phyloP scores from a whole-genome alignment of 2,888 invertebrate species.

The Pachliopta kotzebuea region DNA sequence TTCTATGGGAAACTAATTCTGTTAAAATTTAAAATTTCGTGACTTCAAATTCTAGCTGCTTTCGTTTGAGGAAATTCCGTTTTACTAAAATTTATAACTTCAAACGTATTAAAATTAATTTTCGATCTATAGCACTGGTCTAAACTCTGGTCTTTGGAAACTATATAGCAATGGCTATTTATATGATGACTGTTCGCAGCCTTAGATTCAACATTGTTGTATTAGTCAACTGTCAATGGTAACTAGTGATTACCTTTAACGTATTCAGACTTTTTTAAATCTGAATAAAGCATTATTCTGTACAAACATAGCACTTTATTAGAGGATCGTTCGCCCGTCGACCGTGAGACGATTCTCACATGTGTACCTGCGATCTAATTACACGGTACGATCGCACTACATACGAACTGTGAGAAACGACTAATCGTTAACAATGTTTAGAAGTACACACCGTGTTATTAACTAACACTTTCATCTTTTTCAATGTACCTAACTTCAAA shows the following conservation, averaged over 20 bases:
- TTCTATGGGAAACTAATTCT: too few species aligned
- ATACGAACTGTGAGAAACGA: slow-evolving; percentile 56
- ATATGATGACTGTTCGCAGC: background rate
- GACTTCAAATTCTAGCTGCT: background rate
- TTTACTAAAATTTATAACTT: background rate
- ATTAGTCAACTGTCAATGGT: background rate
- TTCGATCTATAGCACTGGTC: background rate
- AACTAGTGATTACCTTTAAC: background rate
- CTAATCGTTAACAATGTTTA: slow-evolving; percentile 42
- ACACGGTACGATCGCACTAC: slow-evolving; percentile 38
- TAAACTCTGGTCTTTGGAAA: background rate
- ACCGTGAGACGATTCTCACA: slow-evolving; percentile 69
- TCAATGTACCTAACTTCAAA: too few species aligned
- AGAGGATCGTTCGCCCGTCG: slow-evolving; percentile 43
- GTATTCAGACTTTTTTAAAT: background rate
- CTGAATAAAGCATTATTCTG: slow-evolving; percentile 27
- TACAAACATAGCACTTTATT: slow-evolving; percentile 38
- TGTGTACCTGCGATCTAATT: slow-evolving; percentile 63
- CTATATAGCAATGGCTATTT: background rate
- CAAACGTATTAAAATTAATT: background rate
- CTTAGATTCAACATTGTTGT: background rate
- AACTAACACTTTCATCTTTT: slow-evolving; percentile 25
- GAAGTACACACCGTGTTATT: slow-evolving; percentile 41
- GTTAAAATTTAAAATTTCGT: too few species aligned
- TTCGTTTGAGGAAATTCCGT: background rate